Evolutionary conservation across 1,140 invertebrate genomes (phyloP), one percentile per base, ranked within the genome.

Genomic region (Pseudomyrmex cubaensis): DNA sequence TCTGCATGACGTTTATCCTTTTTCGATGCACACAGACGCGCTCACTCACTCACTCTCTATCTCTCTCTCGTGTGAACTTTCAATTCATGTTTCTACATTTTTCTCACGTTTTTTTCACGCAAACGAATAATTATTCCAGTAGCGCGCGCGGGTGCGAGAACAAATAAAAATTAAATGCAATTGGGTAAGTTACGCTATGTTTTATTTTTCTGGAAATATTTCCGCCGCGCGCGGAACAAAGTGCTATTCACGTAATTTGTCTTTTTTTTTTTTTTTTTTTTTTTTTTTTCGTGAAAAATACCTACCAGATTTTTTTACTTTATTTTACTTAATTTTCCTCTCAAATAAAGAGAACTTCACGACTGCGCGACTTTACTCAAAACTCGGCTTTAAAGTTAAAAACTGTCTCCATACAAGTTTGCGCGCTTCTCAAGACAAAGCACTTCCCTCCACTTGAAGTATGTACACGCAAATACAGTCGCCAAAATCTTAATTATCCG

Each of bases 361-460:
- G 15, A 20, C 52, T 44, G 56, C 2, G 10, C 20, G 15, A 63
- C 44, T 52, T 75, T 62, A 46, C 17, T 46, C n/a, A 12, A 35
- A 17, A 75, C 72, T 61, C 5, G 44, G 35, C 22, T 63, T 75
- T 63, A 12, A 75, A 63, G 57, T 75, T 52, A n/a, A 15, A 75
- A 56, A 63, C 10, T 46, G 44, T 17, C 8, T 50, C 22, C 2
- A 62, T 75, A 35, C 10, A 75, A 75, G 20, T 62, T 74, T 12
- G 25, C 15, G 46, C 22, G 62, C 22, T 13, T 50, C 59, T 35
- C 35, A 17, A 63, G 22, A 52, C 46, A 63, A 63, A 35, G 22
- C 10, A 10, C 17, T 63, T 63, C 17, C 46, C 22, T 62, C 52
- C 20, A 52, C 10, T 46, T n/a, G 46, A 48, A 48, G 35, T 25